Conservation (phyloP, 2,113 vertebrate genomes). For the Engystomops pustulosus region DNA sequence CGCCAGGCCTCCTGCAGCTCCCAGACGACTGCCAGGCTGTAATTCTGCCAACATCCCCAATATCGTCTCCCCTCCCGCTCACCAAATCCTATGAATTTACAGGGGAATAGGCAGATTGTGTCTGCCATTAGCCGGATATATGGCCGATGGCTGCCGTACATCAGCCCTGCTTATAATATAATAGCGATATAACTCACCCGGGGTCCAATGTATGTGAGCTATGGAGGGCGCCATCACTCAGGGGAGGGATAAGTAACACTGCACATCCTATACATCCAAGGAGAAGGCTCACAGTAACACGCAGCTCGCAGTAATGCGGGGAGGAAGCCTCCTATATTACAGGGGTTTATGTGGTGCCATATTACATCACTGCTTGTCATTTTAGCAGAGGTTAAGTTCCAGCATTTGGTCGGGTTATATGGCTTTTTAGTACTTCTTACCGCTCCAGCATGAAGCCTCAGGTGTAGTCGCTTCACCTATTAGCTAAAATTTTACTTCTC, state of each 20-base stretch:
- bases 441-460: too few relatives aligned
- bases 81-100: slow-evolving; percentile 62
- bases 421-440: too few relatives aligned
- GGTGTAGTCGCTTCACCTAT: too few relatives aligned
- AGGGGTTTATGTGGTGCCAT: too few relatives aligned
- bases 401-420: too few relatives aligned
- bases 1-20: slow-evolving; percentile 7
- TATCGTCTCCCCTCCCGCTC: slow-evolving; percentile 22
- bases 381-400: too few relatives aligned
- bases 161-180: slow-evolving; percentile 73
- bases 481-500: too few relatives aligned
- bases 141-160: slow-evolving; percentile 66
- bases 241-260: slow-evolving; percentile 69
- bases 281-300: background rate
- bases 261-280: slow-evolving; percentile 47
- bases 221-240: slow-evolving; percentile 66
- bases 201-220: slow-evolving; percentile 63
- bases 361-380: too few relatives aligned
- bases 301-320: slow-evolving; percentile 28
- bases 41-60: slow-evolving; percentile 39
- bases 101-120: slow-evolving; percentile 56
- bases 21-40: background rate
- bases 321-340: background rate
- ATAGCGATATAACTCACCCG: slow-evolving; percentile 72
- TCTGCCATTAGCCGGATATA: slow-evolving; percentile 68